Conservation (phyloP, 30 jellyfish, hydroid and myxozoan genomes). For the Calvadosia cruxmelitensis region DNA sequence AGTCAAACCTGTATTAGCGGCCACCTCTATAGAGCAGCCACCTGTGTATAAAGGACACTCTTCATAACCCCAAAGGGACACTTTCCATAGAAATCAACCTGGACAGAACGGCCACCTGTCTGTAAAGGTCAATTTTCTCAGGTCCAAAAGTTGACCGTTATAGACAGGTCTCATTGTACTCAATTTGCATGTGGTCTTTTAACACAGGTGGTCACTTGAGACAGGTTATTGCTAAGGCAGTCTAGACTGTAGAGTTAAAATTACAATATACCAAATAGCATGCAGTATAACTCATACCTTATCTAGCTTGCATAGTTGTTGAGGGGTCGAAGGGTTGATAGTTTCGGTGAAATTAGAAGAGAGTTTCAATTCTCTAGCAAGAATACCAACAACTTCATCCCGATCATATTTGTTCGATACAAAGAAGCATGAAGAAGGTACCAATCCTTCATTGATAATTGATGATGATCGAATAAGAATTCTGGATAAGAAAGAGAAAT, state of each 20-base stretch:
- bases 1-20: too few species aligned
- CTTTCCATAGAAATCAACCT: too few species aligned
- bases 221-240: too few species aligned
- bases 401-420: slow-evolving; percentile 50
- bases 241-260: background rate
- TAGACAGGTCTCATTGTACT: too few species aligned
- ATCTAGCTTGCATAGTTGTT: slow-evolving; percentile 52
- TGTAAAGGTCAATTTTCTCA: too few species aligned
- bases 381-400: slow-evolving; percentile 49
- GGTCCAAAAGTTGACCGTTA: too few species aligned
- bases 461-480: slow-evolving; percentile 77
- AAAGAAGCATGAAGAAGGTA: slow-evolving; percentile 75
- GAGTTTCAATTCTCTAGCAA: slow-evolving; percentile 55
- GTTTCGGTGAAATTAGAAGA: slow-evolving; percentile 31
- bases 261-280: background rate
- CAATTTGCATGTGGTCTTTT: too few species aligned
- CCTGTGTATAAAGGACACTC: too few species aligned
- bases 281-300: slow-evolving; percentile 36
- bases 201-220: too few species aligned
- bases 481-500: slow-evolving; percentile 16
- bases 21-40: too few species aligned
- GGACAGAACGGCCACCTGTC: too few species aligned
- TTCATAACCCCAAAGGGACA: too few species aligned
- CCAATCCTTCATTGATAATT: slow-evolving; percentile 66
- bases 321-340: slow-evolving; percentile 42